Base-by-base conservation (phyloP, 2,113 vertebrate genomes). In the Chaenocephalus aceratus region DNA sequence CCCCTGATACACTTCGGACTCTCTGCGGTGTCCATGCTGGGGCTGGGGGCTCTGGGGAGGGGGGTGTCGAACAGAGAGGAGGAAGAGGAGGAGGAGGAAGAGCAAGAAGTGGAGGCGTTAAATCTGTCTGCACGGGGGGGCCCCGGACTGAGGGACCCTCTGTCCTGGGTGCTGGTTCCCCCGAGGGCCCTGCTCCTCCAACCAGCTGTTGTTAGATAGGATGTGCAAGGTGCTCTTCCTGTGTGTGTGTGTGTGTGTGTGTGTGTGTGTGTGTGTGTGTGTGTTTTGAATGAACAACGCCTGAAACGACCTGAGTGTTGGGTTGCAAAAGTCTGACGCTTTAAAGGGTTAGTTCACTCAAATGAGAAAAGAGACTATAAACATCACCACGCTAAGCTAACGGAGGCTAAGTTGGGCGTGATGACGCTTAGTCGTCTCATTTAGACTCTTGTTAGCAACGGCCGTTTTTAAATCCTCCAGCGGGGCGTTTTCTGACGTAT, bases 131-230 rank as follows among this genome's bases (percentile, higher is more conserved):
- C 95, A 0, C 91, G 95, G 0, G 75, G 95, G 0, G 91, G 95
- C 0, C 68, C 4, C 16, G 84, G 80, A n/a, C 79, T 5, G 11
- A 51, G 69, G 5, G 86, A 92, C 3, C 48, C 82, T 56, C 71
- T 97, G 71, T 94, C 97, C 66, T 99, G 97, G 97, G 95, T 99
- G 87, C 95, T 98, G 51, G 96, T 98, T 53, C 97, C 97, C 0
- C 95, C 96, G 0, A 96, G 96, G 60, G 96, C 96, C 0, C 88
- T 98, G 79, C 92, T 98, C 63, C 96, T 97, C 45, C 97, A 97
- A 87, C 97, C 96, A 0, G 95, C 97, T 0, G 94, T 96, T 9
- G 97, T 97, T 82, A 96, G 95, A 82, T 97, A 96, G 84, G 56
- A 14, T 18, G 44, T 56, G 48, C 36, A 30, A 30, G 26, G 26